Conservation (phyloP, 2,113 vertebrate species). For the Tricholaema leucomelas region DNA sequence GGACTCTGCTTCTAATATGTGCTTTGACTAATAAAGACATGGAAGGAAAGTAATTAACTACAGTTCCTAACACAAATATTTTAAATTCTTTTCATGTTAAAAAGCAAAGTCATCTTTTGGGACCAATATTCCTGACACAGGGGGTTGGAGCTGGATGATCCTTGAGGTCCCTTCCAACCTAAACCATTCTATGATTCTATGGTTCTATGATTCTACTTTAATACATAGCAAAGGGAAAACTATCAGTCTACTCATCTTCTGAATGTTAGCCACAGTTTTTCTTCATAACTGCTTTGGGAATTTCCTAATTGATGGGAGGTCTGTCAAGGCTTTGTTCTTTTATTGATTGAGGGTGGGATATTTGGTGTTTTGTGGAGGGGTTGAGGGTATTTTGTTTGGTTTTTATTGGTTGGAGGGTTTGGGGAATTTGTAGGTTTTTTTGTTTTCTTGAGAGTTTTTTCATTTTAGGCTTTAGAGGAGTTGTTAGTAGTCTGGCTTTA, state of each 20-base stretch:
- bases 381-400: too few species aligned
- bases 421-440: not conserved
- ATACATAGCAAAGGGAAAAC: not conserved
- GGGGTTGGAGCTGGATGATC: too few species aligned
- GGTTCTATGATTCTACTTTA: too few species aligned
- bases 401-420: too few species aligned
- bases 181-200: too few species aligned
- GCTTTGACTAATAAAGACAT: not conserved
- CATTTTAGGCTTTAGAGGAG: not conserved
- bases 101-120: not conserved
- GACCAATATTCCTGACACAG: not conserved
- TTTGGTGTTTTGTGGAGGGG: too few species aligned
- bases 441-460: not conserved
- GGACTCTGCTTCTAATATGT: not conserved
- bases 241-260: not conserved
- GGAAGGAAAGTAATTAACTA: not conserved
- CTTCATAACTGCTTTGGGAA: not conserved
- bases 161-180: too few species aligned
- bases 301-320: not conserved
- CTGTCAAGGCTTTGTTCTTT: not conserved
- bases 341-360: not conserved
- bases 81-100: conserved; percentile 8
- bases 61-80: conserved; percentile 7
- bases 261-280: not conserved
- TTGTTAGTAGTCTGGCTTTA: too few species aligned